Evolutionary conservation across 1,140 invertebrate genomes (phyloP).

Genomic region (Heliothis virescens): DNA sequence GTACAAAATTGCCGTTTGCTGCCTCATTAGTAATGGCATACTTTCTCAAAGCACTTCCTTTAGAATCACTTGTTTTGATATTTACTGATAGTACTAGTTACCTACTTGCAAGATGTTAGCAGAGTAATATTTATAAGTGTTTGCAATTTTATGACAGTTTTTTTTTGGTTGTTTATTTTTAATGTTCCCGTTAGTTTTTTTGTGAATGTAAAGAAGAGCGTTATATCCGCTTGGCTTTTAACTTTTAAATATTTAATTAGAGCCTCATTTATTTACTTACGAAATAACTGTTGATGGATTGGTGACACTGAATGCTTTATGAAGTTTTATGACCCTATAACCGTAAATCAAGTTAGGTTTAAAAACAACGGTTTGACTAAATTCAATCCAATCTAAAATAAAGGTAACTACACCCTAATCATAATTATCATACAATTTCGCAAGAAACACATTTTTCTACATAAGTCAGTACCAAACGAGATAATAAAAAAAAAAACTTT

Average conservation of each 20-base stretch:
- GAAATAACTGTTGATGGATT: no score
- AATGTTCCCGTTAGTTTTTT: not conserved
- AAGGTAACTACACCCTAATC: no score
- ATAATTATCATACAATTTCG: no score
- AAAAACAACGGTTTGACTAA: no score
- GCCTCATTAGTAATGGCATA: slow-evolving; percentile 61
- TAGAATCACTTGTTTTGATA: slow-evolving; percentile 36
- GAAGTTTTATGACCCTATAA: no score
- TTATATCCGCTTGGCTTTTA: not conserved
- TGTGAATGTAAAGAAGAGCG: not conserved
- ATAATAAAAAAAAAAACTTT: not conserved
- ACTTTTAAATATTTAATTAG: not conserved
- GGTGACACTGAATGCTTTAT: no score
- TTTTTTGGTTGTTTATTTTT: not conserved
- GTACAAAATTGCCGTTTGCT: slow-evolving; percentile 53
- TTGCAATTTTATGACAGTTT: slow-evolving; percentile 10
- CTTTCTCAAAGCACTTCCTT: slow-evolving; percentile 57
- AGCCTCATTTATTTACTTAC: not conserved
- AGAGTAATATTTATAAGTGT: not conserved
- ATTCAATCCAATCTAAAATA: no score
- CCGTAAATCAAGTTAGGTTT: no score
- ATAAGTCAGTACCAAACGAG: not conserved
- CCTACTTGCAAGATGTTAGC: slow-evolving; percentile 1
- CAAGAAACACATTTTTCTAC: not conserved
- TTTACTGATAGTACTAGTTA: not conserved